Evolutionary conservation across 35 echinoderm and acorn worm genomes (phyloP).

Genomic region (Strongylocentrotus purpuratus): DNA sequence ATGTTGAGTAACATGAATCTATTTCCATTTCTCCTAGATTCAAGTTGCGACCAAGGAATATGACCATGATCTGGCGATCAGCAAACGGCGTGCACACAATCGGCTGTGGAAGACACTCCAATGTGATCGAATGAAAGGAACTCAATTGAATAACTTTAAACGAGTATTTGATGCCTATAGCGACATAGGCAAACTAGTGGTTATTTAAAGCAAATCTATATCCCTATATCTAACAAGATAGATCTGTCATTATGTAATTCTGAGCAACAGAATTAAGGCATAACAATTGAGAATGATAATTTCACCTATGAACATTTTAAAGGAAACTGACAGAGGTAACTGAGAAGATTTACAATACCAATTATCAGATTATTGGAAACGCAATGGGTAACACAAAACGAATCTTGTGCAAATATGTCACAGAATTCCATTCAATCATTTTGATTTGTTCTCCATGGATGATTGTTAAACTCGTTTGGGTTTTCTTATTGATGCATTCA

Average conservation of each 20-base stretch:
- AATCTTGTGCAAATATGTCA: no score
- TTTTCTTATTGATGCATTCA: no score
- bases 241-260: not conserved
- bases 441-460: no score
- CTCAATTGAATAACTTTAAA: constrained; percentile 68
- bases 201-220: not conserved
- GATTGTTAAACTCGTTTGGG: no score
- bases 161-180: constrained; percentile 84
- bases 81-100: constrained; percentile 60
- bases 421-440: no score
- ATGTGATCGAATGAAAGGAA: constrained; percentile 69
- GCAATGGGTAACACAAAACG: no score
- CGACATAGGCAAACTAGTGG: constrained; percentile 44
- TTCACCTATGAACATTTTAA: not conserved
- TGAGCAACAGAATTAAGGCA: not conserved
- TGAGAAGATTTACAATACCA: not conserved
- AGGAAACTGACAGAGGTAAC: not conserved
- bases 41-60: constrained; percentile 72
- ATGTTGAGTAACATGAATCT: not conserved
- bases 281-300: not conserved
- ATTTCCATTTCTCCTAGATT: constrained; percentile 53
- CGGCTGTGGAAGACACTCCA: constrained; percentile 67
- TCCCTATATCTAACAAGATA: not conserved
- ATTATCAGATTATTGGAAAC: no score
- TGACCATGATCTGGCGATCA: constrained; percentile 60